Evolutionary conservation across 2,113 vertebrate species (phyloP), one percentile per base, ranked within the genome.

Genomic region (Coracopsis vasa): DNA sequence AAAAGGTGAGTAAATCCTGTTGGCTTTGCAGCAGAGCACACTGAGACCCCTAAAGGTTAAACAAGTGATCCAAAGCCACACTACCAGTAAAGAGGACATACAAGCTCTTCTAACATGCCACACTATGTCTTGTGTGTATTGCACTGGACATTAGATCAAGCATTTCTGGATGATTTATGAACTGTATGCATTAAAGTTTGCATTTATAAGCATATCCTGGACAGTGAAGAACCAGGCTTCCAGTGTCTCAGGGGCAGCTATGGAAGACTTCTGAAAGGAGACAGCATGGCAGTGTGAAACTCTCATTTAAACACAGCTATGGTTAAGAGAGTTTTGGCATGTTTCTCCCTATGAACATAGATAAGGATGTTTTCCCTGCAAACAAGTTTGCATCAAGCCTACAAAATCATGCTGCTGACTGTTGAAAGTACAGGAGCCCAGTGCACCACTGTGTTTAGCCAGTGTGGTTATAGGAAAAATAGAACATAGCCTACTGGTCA

Each of bases 301-400:
- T 92, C 35, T 56, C 56, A 20, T 67, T 84, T 37, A 84, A 94
- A 84, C 20, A 71, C 35, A 84, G 47, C 42, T 28, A 78, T 7
- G 33, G 29, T 37, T 44, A 41, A 20, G 2, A 81, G 35, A 42
- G 61, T 44, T 41, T 87, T 75, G 42, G 23, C 35, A 41, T 5
- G 4, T 65, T 91, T 91, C 65, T 84, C 50, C 54, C n/a, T 37
- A 4, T 13, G 41, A 81, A 88, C 16, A 72, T 9, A 67, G 64
- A 78, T 2, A 60, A 42, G 42, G 69, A 81, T 86, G 54, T 86
- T 86, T 91, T 83, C n/a, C 82, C 78, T 70, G 58, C 66, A 94
- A 90, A 70, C 25, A 73, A 73, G 58, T 78, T 80, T 62, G 83
- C 65, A 90, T 84, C 80, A 78, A 89, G 50, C 54, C 60, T 74